Conservation (phyloP, 1,140 invertebrate species). For the Penaeus vannamei region DNA sequence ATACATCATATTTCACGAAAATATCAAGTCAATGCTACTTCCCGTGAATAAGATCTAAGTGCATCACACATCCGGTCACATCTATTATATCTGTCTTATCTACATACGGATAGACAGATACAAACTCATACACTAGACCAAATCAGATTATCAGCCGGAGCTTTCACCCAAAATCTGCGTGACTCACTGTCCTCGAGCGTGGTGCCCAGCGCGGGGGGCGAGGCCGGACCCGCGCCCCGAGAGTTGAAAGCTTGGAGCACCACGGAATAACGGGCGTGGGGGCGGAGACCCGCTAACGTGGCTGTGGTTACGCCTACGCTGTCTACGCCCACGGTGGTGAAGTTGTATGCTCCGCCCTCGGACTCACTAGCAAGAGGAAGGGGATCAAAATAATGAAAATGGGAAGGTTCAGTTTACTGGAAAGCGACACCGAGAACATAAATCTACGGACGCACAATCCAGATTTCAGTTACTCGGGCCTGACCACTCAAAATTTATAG, state of each 20-base stretch:
- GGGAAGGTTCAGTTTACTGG: not conserved
- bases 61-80: not conserved
- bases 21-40: too few species aligned
- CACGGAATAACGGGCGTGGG: slow-evolving; percentile 82
- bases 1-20: too few species aligned
- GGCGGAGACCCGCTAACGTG: slow-evolving; percentile 67
- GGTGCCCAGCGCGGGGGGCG: slow-evolving; percentile 82
- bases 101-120: not conserved
- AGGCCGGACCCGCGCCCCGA: slow-evolving; percentile 91
- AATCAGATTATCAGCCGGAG: too few species aligned
- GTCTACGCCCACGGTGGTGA: slow-evolving; percentile 68
- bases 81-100: not conserved
- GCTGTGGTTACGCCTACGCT: slow-evolving; percentile 67
- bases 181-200: slow-evolving; percentile 80
- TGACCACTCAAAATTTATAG: too few species aligned
- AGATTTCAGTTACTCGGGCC: too few species aligned
- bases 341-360: slow-evolving; percentile 62
- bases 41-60: not conserved
- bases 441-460: too few species aligned
- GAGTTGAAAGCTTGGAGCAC: slow-evolving; percentile 96
- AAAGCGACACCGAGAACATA: not conserved
- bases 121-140: not conserved
- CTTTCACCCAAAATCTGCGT: not conserved
- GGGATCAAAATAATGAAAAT: not conserved
- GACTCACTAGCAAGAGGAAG: slow-evolving; percentile 27